phyloP scores from a whole-genome alignment of 2,888 invertebrate genomes.

The Caradrina kadenii region DNA sequence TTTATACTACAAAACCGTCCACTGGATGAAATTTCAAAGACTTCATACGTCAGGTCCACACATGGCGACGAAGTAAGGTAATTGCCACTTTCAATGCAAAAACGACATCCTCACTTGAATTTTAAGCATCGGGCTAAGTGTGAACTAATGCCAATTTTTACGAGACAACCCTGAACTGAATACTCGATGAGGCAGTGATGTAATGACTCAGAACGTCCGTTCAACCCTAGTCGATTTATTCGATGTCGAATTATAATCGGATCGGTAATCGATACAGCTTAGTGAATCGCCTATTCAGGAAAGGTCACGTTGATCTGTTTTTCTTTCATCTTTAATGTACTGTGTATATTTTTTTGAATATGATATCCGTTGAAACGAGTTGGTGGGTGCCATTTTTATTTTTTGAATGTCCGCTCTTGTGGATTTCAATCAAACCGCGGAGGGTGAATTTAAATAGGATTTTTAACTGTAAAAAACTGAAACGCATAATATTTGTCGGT shows the following conservation, averaged over 20 bases:
- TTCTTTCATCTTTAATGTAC: constrained; percentile 48
- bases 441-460: constrained; percentile 28
- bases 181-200: constrained; percentile 76
- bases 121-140: constrained; percentile 82
- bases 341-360: constrained; percentile 32
- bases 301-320: constrained; percentile 54
- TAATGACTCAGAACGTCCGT: constrained; percentile 53
- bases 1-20: constrained; percentile 57
- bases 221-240: constrained; percentile 59
- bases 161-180: constrained; percentile 77
- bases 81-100: constrained; percentile 83
- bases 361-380: constrained; percentile 22
- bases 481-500: background rate
- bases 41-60: constrained; percentile 64
- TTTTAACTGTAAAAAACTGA: constrained; percentile 23
- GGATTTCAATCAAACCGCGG: constrained; percentile 28
- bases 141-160: constrained; percentile 87
- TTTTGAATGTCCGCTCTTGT: constrained; percentile 15
- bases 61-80: constrained; percentile 75
- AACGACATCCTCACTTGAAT: constrained; percentile 79
- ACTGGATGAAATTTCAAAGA: constrained; percentile 53
- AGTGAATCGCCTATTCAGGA: constrained; percentile 39
- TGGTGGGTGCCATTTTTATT: constrained; percentile 8
- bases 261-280: constrained; percentile 51
- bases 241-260: constrained; percentile 55